Conservation (phyloP, 1,140 invertebrate genomes). For the Catajapyx aquilonaris region DNA sequence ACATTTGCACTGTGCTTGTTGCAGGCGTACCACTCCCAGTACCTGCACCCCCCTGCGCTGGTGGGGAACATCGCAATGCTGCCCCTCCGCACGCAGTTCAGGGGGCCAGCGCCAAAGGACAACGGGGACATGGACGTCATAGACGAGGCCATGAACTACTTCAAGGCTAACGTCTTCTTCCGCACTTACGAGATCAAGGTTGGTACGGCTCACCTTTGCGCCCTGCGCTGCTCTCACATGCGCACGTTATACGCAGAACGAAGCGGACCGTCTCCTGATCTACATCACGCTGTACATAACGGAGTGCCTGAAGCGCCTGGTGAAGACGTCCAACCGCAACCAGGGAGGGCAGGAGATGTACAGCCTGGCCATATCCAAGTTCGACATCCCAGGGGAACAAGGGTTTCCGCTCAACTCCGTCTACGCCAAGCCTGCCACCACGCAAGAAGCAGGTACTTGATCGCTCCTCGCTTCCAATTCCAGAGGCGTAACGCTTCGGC, state of each 20-base stretch:
- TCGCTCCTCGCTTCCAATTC: not conserved
- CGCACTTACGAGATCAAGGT: constrained; percentile 96
- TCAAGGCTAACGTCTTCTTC: constrained; percentile 99
- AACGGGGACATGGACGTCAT: constrained; percentile 71
- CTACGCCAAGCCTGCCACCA: constrained; percentile 66
- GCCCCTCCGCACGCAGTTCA: constrained; percentile 61
- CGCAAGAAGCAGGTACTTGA: constrained; percentile 46
- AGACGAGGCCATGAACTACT: constrained; percentile 91
- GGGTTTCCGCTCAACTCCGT: constrained; percentile 96
- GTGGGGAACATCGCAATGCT: constrained; percentile 88
- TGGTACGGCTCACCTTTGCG: constrained; percentile 10
- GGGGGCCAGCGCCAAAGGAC: constrained; percentile 62
- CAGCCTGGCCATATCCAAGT: constrained; percentile 79
- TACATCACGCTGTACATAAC: constrained; percentile 98
- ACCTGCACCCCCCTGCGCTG: constrained; percentile 41
- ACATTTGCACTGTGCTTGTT: no score
- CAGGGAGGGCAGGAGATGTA: constrained; percentile 92
- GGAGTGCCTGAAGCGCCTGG: constrained; percentile 88
- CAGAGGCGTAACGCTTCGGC: not conserved
- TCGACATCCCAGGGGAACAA: constrained; percentile 89
- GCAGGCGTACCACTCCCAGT: constrained; percentile 89
- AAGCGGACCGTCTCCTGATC: constrained; percentile 87
- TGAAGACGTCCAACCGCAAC: constrained; percentile 72
- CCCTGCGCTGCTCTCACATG: no score
- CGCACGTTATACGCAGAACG: constrained; percentile 42